Conservation (phyloP, 2,113 vertebrate genomes). For the Muntiacus reevesi region DNA sequence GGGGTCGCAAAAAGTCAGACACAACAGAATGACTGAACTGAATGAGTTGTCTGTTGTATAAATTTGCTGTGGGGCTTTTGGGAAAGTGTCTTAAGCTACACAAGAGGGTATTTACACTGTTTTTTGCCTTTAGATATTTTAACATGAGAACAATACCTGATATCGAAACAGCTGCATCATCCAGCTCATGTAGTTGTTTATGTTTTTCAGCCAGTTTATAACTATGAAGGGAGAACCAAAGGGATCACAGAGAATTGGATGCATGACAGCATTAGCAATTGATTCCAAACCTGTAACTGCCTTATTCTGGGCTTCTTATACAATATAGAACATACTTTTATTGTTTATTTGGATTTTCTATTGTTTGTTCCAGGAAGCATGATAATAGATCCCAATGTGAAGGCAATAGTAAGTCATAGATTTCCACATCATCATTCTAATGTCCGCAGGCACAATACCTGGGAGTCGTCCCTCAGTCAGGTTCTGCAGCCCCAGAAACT, state of each 20-base stretch:
- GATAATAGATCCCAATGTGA: background rate
- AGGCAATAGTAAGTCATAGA: background rate
- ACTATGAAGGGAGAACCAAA: background rate
- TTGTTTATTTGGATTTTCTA: background rate
- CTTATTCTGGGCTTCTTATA: background rate
- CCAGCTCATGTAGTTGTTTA: background rate
- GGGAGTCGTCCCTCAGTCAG: background rate
- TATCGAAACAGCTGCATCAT: background rate
- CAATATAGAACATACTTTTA: background rate
- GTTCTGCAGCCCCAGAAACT: background rate
- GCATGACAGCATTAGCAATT: no score
- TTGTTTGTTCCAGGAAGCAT: background rate
- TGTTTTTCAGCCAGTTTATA: background rate
- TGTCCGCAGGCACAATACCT: background rate
- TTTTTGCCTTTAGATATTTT: background rate
- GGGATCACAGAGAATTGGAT: background rate
- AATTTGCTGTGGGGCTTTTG: background rate
- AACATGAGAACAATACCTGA: background rate
- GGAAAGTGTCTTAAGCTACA: background rate
- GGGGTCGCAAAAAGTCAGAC: fast-evolving
- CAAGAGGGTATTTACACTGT: background rate
- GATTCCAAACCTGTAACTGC: background rate
- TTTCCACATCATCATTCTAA: background rate
- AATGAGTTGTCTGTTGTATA: background rate
- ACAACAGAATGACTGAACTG: background rate